Conservation (phyloP, 2,113 vertebrate genomes). For the Delphinapterus leucas region DNA sequence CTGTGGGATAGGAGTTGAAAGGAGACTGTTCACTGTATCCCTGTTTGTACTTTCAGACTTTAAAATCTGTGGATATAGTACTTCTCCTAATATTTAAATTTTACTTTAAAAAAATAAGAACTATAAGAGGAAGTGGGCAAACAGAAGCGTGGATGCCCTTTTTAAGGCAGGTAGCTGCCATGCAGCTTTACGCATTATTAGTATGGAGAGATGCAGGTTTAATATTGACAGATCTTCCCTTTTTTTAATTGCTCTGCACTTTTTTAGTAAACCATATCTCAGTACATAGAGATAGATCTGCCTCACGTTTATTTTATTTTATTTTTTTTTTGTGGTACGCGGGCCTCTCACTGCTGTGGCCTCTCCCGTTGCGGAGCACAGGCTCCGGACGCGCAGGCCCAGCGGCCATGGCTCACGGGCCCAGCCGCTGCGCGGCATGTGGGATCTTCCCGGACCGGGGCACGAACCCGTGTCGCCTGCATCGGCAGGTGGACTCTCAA, state of each 20-base stretch:
- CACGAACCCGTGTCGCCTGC: no score
- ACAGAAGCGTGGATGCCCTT: neutral
- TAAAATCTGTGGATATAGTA: neutral
- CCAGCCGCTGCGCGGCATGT: no score
- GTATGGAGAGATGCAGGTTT: neutral
- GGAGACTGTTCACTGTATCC: neutral
- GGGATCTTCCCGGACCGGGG: no score
- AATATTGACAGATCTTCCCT: neutral
- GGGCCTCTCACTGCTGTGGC: no score
- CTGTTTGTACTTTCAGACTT: neutral
- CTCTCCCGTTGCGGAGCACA: no score
- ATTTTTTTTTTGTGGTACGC: no score
- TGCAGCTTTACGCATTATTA: neutral
- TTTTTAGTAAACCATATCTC: neutral
- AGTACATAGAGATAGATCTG: neutral
- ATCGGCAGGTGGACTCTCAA: no score
- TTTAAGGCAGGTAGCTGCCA: neutral
- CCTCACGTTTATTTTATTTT: neutral
- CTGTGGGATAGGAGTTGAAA: neutral
- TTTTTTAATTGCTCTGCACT: neutral
- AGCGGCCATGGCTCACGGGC: fast-evolving
- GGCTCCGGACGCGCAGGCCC: no score
- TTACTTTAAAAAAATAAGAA: neutral
- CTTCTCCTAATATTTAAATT: neutral
- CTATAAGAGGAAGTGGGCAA: neutral